A percentile compares a stretch with the other conserved stretches of the same genome.
phyloP scores from a whole-genome alignment of 2,113 vertebrate species.

The Panthera uncia region DNA sequence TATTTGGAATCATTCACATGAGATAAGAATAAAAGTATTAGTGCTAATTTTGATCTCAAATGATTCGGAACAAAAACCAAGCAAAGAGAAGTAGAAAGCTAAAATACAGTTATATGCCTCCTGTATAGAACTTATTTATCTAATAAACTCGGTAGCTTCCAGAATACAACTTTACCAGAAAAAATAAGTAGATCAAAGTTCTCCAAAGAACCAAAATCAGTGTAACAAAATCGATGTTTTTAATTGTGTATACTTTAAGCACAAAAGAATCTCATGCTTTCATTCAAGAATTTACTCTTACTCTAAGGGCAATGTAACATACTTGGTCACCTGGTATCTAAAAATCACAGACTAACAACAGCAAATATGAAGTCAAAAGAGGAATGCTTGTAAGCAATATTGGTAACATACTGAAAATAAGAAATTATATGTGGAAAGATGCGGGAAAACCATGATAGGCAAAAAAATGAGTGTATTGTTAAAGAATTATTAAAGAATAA shows the following conservation, averaged over 20 bases:
- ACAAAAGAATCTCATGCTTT: not conserved
- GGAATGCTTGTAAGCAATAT: not conserved
- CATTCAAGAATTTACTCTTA: not conserved
- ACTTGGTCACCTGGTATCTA: not conserved
- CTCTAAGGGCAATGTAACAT: not conserved
- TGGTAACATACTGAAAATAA: not conserved
- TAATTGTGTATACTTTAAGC: not conserved
- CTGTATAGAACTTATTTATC: not conserved
- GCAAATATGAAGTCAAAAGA: not conserved
- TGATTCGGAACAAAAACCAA: conserved; percentile 8
- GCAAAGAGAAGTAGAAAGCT: not conserved
- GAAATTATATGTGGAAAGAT: not conserved
- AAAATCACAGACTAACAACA: not conserved
- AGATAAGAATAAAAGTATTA: conserved; percentile 21
- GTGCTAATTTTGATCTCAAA: not conserved
- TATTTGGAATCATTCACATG: not conserved
- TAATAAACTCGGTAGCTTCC: not conserved
- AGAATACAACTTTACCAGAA: not conserved
- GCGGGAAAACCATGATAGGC: not conserved
- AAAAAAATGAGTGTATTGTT: not conserved
- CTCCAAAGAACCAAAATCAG: not conserved
- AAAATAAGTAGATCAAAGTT: not conserved
- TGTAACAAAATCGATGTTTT: not conserved
- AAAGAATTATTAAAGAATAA: not conserved
- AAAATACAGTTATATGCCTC: not conserved